phyloP scores from a whole-genome alignment of 2,888 invertebrate genomes.

The Orchesellides sinensis region DNA sequence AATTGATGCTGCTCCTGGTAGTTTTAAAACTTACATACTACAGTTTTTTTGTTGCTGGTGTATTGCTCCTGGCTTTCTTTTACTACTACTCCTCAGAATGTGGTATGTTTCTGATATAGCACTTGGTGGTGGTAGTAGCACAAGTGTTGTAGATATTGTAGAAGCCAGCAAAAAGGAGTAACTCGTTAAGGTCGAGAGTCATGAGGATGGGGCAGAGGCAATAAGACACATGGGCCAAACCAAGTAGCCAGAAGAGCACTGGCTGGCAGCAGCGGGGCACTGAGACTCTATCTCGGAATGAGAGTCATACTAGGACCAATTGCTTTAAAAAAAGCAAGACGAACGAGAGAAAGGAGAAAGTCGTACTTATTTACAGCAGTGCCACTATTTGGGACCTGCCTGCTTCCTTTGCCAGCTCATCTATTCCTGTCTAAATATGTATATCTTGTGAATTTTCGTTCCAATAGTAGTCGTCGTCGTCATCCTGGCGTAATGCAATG shows the following conservation, averaged over 20 bases:
- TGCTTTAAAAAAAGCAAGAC: conserved; percentile 15
- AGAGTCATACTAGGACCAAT: conserved; percentile 7
- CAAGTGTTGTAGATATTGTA: conserved; percentile 13
- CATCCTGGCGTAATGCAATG: conserved; percentile 25
- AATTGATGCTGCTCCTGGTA: conserved; percentile 25
- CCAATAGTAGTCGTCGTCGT: background rate
- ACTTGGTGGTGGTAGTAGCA: conserved; percentile 28
- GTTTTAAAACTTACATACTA: conserved; percentile 36
- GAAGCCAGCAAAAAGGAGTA: conserved; percentile 29
- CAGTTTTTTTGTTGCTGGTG: background rate
- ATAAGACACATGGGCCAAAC: conserved; percentile 63
- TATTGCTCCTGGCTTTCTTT: conserved; percentile 22
- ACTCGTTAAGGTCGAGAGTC: conserved; percentile 59
- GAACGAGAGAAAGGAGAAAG: conserved; percentile 15
- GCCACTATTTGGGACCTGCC: conserved; percentile 33
- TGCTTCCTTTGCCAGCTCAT: conserved; percentile 36
- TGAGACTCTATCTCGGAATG: conserved; percentile 60
- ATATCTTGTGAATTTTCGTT: conserved; percentile 14
- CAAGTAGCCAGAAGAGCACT: conserved; percentile 65
- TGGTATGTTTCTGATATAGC: conserved; percentile 14
- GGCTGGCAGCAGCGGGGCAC: conserved; percentile 60
- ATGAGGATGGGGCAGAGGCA: conserved; percentile 56
- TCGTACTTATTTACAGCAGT: conserved; percentile 30
- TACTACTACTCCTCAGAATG: conserved; percentile 3
- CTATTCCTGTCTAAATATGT: conserved; percentile 23